These are phyloP conservation scores for Euzophera pinguis DNA, from an alignment of 2,888 invertebrate genomes.

Conservation along the genomic window DNA sequence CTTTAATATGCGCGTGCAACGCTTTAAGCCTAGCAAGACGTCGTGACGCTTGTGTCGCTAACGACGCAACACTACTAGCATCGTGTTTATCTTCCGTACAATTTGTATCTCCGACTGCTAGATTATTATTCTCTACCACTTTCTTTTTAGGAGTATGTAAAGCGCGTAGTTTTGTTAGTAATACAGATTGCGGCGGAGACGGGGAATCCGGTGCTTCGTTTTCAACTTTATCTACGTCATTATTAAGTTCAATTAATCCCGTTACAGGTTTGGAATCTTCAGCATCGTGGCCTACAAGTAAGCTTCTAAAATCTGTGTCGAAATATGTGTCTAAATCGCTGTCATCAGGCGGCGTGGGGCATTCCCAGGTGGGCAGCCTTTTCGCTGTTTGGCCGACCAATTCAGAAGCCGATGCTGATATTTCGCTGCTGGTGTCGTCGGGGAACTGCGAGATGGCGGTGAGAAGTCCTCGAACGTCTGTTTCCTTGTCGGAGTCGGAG, in stretches of 20 bases:
- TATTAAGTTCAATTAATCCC: background rate
- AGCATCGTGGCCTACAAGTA: background rate
- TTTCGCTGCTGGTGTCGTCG: constrained; percentile 31
- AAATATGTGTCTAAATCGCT: background rate
- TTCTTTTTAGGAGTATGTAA: too few species aligned
- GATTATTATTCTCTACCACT: too few species aligned
- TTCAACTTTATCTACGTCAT: background rate
- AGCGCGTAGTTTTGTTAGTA: too few species aligned
- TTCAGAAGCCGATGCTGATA: constrained; percentile 51
- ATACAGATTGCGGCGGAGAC: background rate
- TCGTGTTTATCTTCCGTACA: background rate
- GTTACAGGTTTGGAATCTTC: background rate
- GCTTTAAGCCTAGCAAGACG: background rate
- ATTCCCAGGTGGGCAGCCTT: constrained; percentile 40
- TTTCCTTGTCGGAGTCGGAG: constrained; percentile 13
- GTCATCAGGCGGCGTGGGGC: constrained; percentile 1
- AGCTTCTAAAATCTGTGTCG: background rate
- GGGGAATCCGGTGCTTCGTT: background rate
- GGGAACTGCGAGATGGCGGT: constrained; percentile 13
- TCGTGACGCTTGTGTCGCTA: constrained; percentile 3
- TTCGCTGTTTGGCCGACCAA: constrained; percentile 34
- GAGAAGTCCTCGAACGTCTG: constrained; percentile 17
- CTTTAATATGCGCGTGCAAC: background rate
- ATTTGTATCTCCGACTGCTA: too few species aligned
- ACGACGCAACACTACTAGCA: background rate